Percentiles rank a stretch among this genome's conserved stretches.
phyloP scores from a whole-genome alignment of 2,888 invertebrate species.

The Pycnomerus fuliginosus region DNA sequence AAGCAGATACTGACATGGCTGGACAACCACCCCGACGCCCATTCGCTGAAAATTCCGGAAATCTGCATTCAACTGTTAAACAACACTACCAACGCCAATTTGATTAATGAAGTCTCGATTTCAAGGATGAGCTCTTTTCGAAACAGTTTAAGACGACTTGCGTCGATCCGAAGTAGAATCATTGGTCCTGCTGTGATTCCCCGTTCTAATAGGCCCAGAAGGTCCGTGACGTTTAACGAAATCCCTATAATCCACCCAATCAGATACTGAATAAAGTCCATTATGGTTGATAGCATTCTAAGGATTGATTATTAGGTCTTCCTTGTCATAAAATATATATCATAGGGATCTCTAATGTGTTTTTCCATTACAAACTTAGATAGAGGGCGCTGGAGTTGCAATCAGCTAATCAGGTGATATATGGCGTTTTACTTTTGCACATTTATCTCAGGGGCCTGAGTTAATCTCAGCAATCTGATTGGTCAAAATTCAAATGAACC shows the following conservation, averaged over 20 bases:
- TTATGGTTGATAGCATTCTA: no score
- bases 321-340: no score
- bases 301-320: no score
- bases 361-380: no score
- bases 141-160: slow-evolving; percentile 39
- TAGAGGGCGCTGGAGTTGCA: no score
- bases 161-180: slow-evolving; percentile 31
- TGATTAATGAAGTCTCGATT: slow-evolving; percentile 34
- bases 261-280: slow-evolving; percentile 13
- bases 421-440: no score
- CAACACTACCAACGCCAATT: slow-evolving; percentile 31
- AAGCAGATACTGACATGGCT: slow-evolving; percentile 41
- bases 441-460: no score
- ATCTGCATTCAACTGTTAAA: slow-evolving; percentile 37
- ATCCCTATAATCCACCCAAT: slow-evolving; percentile 40
- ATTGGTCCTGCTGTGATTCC: slow-evolving; percentile 23
- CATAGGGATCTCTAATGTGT: no score
- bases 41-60: slow-evolving; percentile 41
- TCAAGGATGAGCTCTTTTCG: slow-evolving; percentile 40
- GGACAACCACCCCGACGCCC: slow-evolving; percentile 36
- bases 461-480: no score
- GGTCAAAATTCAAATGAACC: no score
- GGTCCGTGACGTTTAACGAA: slow-evolving; percentile 44
- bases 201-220: slow-evolving; percentile 20
- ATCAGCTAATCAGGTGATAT: no score